Evolutionary conservation across 2,113 vertebrate genomes (phyloP).

Genomic region (Gnathonemus longibarbis): DNA sequence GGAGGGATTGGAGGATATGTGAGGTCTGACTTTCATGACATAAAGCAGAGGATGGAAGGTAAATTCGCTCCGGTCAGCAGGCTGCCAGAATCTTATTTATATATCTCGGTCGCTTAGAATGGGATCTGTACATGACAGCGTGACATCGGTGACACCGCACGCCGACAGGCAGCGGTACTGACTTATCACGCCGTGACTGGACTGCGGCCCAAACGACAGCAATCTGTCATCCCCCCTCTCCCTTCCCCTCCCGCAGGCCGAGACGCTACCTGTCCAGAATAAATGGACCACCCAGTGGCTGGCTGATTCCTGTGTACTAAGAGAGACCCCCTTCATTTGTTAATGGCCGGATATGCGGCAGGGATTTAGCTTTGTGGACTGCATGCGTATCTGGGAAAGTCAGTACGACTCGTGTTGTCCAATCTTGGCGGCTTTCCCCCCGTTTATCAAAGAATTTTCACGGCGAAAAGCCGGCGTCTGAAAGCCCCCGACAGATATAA

Average conservation of each 20-base stretch:
- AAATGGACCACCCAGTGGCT: slow-evolving; percentile 15
- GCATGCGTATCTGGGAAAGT: not conserved
- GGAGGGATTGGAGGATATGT: not conserved
- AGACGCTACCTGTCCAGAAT: slow-evolving; percentile 26
- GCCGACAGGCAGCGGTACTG: slow-evolving; percentile 21
- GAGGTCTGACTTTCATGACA: not conserved
- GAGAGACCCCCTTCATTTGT: slow-evolving; percentile 5
- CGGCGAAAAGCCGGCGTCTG: not conserved
- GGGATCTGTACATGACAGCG: slow-evolving; percentile 1
- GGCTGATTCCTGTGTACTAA: slow-evolving; percentile 18
- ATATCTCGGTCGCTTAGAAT: not conserved
- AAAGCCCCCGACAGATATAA: not conserved
- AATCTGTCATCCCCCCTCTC: slow-evolving; percentile 15
- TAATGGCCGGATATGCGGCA: not conserved
- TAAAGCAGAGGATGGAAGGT: not conserved
- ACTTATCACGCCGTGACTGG: slow-evolving; percentile 20
- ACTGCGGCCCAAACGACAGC: slow-evolving; percentile 7
- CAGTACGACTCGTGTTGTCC: not conserved
- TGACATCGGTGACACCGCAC: slow-evolving; percentile 12
- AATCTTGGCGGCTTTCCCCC: not conserved
- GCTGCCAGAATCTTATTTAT: not conserved
- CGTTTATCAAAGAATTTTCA: not conserved
- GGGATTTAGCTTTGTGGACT: slow-evolving; percentile 15
- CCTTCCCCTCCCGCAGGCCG: not conserved
- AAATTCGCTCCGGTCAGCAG: not conserved